Percentiles rank a stretch among this genome's conserved stretches.
Evolutionary conservation across 2,888 invertebrate species (phyloP).

Genomic region (Cantharis nigra): DNA sequence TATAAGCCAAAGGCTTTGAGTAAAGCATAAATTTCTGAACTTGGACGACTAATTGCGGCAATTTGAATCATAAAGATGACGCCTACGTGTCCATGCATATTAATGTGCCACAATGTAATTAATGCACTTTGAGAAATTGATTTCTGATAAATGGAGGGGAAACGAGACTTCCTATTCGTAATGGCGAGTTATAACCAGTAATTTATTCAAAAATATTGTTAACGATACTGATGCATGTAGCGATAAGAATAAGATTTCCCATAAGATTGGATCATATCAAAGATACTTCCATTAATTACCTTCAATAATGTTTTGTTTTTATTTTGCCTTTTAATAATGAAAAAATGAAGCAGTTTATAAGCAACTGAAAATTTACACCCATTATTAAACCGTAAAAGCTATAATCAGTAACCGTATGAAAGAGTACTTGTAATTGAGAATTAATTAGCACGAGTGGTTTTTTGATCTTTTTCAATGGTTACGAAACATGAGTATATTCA

Average conservation of each 20-base stretch:
- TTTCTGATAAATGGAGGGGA: constrained; percentile 19
- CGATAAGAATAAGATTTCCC: constrained; percentile 21
- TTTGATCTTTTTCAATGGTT: background rate
- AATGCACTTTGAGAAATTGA: constrained; percentile 31
- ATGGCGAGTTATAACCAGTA: constrained; percentile 16
- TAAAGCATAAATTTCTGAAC: constrained; percentile 22
- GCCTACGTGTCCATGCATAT: constrained; percentile 30
- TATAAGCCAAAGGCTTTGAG: constrained; percentile 10
- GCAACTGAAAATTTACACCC: background rate
- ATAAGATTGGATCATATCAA: constrained; percentile 13
- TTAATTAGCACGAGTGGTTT: background rate
- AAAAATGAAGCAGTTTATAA: background rate
- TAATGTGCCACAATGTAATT: constrained; percentile 26
- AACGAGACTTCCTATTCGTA: constrained; percentile 23
- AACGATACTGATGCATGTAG: constrained; percentile 17
- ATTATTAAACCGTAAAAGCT: background rate
- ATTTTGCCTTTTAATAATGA: background rate
- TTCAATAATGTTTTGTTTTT: constrained; percentile 9
- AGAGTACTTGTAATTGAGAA: background rate
- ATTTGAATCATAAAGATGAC: constrained; percentile 26
- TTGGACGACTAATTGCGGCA: constrained; percentile 25
- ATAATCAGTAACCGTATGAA: background rate
- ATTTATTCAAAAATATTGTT: constrained; percentile 27
- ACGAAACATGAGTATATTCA: background rate
- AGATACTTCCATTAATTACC: constrained; percentile 12